Evolutionary conservation across 2,113 vertebrate genomes (phyloP), one percentile per base, ranked within the genome.

Genomic region (Seriola quinqueradiata): DNA sequence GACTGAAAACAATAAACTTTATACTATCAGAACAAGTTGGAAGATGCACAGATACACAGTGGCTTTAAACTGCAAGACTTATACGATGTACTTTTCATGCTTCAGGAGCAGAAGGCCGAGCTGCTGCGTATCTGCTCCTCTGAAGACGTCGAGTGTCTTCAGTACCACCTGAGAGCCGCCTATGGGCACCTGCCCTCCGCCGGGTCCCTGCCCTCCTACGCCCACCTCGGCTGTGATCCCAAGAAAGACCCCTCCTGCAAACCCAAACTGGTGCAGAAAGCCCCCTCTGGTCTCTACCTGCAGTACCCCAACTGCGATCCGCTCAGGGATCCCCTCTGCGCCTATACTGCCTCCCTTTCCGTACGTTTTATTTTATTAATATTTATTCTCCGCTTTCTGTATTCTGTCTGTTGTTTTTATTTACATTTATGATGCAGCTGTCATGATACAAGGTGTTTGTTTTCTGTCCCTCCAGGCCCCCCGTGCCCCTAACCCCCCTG

Each of bases 131-230:
- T 96, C 89, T 96, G 95, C 46, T 60, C 90, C 0, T 4, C 93
- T 1, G 93, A 96, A 0, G 95, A 96, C 21, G 90, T 93, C 0
- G 95, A 96, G 86, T 96, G 95, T 82, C 86, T 96, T 32, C 95
- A 96, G 92, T 96, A 95, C 79, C 95, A 96, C 80, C 83, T 96
- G 63, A 94, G 90, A 58, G 95, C 94, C 0, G 94, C 95, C 44
- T 88, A 89, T 9, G 95, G 95, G 19, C 70, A 95, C 75, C 40
- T 52, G 1, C 81, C 94, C 0, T 77, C 94, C 1, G 85, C 87
- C 0, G 91, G 85, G 8, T 36, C 88, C 1, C 75, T 81, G 13
- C 95, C 95, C 2, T 95, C 95, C 19, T 95, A 96, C 8, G 91
- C 94, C 21, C 94, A 95, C 82, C 93, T 95, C 0, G 94, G 94